phyloP scores from a whole-genome alignment of 2,113 vertebrate species.

The Cavia porcellus region DNA sequence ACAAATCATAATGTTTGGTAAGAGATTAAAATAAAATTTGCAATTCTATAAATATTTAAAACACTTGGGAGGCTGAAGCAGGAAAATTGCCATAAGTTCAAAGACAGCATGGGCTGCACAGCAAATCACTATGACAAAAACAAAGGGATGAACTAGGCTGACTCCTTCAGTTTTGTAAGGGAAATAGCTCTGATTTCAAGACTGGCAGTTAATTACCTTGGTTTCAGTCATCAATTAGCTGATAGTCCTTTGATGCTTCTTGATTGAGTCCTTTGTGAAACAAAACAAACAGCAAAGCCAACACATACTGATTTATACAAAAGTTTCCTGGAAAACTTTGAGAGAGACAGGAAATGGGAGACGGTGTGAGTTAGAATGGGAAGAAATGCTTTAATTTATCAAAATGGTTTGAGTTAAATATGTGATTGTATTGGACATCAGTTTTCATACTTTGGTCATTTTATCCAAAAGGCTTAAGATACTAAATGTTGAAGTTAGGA shows the following conservation, averaged over 20 bases:
- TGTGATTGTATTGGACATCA: background rate
- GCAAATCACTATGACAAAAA: background rate
- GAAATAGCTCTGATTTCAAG: constrained; percentile 46
- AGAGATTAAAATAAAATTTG: constrained; percentile 48
- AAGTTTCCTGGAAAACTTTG: constrained; percentile 53
- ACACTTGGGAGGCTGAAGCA: background rate
- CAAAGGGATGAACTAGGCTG: background rate
- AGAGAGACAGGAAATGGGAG: background rate
- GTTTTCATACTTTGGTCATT: background rate
- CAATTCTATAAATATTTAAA: background rate
- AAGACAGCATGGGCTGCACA: background rate
- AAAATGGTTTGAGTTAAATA: constrained; percentile 16
- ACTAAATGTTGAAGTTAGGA: background rate
- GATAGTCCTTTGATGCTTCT: constrained; percentile 54
- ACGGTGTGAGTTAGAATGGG: background rate
- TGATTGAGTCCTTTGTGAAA: constrained; percentile 70
- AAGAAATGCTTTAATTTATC: constrained; percentile 4
- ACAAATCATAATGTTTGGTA: background rate
- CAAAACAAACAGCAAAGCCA: constrained; percentile 70
- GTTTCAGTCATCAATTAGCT: constrained; percentile 67
- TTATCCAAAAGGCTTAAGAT: constrained; percentile 29
- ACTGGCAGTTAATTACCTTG: constrained; percentile 64
- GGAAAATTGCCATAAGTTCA: background rate
- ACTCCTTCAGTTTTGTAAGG: background rate
- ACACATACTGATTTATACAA: constrained; percentile 14